A percentile compares a stretch with the other conserved stretches of the same genome.
phyloP scores from a whole-genome alignment of 2,888 invertebrate genomes.

The Pterostichus niger region DNA sequence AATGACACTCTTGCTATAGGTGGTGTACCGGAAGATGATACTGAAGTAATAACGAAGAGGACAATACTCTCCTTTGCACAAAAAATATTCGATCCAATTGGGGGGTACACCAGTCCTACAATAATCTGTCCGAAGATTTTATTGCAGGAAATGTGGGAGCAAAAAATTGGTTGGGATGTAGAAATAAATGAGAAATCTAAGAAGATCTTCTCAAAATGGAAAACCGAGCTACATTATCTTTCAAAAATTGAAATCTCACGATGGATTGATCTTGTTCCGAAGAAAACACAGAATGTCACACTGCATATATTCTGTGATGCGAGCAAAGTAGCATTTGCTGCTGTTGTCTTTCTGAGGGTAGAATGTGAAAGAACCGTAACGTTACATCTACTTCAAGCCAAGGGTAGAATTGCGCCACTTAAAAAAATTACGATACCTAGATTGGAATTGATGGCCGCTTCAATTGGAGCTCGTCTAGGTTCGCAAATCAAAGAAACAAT shows the following conservation, averaged over 20 bases:
- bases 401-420: conserved; percentile 70
- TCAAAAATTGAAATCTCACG: conserved; percentile 44
- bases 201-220: conserved; percentile 25
- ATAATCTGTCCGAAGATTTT: conserved; percentile 69
- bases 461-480: conserved; percentile 70
- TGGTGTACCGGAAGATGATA: background rate
- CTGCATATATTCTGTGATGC: no score
- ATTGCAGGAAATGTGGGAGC: conserved; percentile 68
- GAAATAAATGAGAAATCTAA: background rate
- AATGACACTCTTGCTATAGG: conserved; percentile 43
- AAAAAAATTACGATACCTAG: conserved; percentile 71
- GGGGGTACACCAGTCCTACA: conserved; percentile 68
- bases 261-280: conserved; percentile 11
- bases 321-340: no score
- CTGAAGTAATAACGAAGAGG: conserved; percentile 38
- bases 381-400: conserved; percentile 69
- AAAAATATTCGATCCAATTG: conserved; percentile 70
- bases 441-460: conserved; percentile 71
- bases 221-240: conserved; percentile 60
- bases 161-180: conserved; percentile 66
- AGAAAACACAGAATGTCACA: no score
- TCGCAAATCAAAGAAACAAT: conserved; percentile 51
- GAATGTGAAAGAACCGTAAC: no score
- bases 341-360: no score
- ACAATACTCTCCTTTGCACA: conserved; percentile 65